A percentile compares a stretch with the other conserved stretches of the same genome.
Conservation (phyloP, 1,140 invertebrate genomes). For the Drosophila grimshawi region DNA sequence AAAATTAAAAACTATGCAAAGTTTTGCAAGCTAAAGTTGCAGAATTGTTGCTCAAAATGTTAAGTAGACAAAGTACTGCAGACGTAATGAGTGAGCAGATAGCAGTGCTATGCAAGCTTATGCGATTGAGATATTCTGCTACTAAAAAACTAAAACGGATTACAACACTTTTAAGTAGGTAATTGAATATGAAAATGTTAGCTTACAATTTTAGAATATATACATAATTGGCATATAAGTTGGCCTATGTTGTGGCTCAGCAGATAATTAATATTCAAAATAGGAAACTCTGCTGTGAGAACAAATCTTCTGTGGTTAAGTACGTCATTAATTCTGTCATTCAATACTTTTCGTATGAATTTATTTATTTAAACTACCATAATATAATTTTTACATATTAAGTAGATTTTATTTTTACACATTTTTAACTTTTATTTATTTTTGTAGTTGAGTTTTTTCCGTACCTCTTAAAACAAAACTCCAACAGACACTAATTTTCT, state of each 20-base stretch:
- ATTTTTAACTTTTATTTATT: no score
- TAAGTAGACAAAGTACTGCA: slow-evolving; percentile 53
- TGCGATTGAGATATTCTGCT: slow-evolving; percentile 19
- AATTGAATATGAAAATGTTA: slow-evolving; percentile 18
- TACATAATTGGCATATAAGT: background rate
- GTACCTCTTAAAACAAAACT: no score
- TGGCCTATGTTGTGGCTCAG: no score
- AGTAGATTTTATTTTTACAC: no score
- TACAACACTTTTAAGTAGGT: slow-evolving; percentile 10
- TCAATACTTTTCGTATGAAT: no score
- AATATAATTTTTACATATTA: background rate
- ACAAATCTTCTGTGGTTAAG: no score
- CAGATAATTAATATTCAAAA: no score
- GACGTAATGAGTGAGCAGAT: slow-evolving; percentile 65
- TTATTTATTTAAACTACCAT: background rate
- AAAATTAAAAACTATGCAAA: slow-evolving; percentile 73
- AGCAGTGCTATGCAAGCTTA: slow-evolving; percentile 12
- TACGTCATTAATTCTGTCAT: no score
- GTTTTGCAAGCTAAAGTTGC: slow-evolving; percentile 63
- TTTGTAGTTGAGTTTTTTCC: no score
- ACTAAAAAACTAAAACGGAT: slow-evolving; percentile 1
- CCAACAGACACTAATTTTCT: background rate
- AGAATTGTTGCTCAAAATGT: slow-evolving; percentile 47
- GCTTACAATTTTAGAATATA: background rate
- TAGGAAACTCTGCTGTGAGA: no score